Base-by-base conservation (phyloP, 1,140 invertebrate genomes). In the Thaumetopoea pityocampa region DNA sequence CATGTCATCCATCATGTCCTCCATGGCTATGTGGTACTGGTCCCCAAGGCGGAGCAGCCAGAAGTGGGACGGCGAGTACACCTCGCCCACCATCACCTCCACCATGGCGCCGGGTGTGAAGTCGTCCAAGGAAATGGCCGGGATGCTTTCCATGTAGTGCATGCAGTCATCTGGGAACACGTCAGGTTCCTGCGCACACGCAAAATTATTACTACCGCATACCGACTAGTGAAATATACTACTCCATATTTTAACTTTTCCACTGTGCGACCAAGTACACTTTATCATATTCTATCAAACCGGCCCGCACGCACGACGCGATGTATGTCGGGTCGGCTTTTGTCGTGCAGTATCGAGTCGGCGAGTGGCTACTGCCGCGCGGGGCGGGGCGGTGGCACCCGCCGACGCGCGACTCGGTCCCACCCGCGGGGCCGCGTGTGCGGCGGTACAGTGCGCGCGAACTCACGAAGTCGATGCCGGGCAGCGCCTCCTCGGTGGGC, bases 61-160 rank as follows among this genome's bases (percentile, higher is more conserved):
- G 60, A 81, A 67, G 61, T 81, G 77, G 24, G 69, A 70, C 34
- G 77, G 77, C 24, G 77, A 81, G 58, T 81, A 81, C 50, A 81
- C 70, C 52, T 81, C 77, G 20, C 60, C 73, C 35, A 81, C 53
- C 32, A 58, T 43, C 20, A 78, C 67, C 33, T 72, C 66, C 11
- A 81, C 30, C 59, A 63, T 60, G 24, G 45, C 54, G 3, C 66
- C 72, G 14, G 42, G 34, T 17, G 1, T 20, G 17, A 68, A 17
- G 7, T 5, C 61, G 18, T 9, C 36, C 46, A 64, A 29, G 11
- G 38, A 5, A 37, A 20, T 33, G 19, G 29, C 1, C 15, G 64
- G 64, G 30, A 79, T 60, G 50, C 59, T 69, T 44, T 81, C 72
- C 60, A 61, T 43, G 46, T 52, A 64, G 46, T 66, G 52, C 51